A percentile compares a stretch with the other conserved stretches of the same genome.
phyloP scores from a whole-genome alignment of 1,140 invertebrate genomes.

The Nasonia vitripennis region DNA sequence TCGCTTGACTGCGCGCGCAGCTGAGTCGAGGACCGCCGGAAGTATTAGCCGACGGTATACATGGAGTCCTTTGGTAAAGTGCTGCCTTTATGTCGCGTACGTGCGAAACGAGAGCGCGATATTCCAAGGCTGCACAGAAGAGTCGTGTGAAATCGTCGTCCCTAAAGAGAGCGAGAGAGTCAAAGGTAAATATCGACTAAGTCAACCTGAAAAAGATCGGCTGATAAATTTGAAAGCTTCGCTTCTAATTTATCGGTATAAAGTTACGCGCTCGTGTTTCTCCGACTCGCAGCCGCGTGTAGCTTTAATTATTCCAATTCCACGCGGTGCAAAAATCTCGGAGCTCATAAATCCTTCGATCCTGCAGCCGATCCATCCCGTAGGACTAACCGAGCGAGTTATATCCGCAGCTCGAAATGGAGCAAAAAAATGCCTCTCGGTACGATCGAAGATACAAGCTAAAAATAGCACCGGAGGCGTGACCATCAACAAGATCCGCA shows the following conservation, averaged over 20 bases:
- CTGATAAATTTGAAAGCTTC: too few species aligned
- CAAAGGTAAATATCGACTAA: too few species aligned
- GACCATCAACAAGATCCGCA: neutral
- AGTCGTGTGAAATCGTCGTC: slow-evolving; percentile 1
- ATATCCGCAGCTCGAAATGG: neutral
- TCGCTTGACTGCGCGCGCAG: slow-evolving; percentile 18
- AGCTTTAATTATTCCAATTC: slow-evolving; percentile 1
- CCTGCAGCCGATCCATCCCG: too few species aligned
- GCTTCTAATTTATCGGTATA: neutral
- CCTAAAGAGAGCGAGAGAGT: too few species aligned
- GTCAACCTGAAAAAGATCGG: too few species aligned
- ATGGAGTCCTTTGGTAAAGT: neutral
- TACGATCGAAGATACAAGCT: neutral
- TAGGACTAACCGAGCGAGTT: neutral
- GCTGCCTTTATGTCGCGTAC: neutral
- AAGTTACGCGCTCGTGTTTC: neutral
- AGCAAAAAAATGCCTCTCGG: too few species aligned
- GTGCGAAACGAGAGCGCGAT: neutral
- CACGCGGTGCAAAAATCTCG: neutral
- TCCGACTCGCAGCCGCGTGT: neutral
- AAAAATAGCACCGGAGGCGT: neutral
- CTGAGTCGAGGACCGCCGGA: slow-evolving; percentile 22
- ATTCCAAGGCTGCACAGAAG: neutral
- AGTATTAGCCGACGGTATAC: slow-evolving; percentile 31
- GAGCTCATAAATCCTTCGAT: neutral